Evolutionary conservation across 2,797 vertebrate species (phyloP), one percentile per base, ranked within the genome.

Genomic region (Falco rusticolus): DNA sequence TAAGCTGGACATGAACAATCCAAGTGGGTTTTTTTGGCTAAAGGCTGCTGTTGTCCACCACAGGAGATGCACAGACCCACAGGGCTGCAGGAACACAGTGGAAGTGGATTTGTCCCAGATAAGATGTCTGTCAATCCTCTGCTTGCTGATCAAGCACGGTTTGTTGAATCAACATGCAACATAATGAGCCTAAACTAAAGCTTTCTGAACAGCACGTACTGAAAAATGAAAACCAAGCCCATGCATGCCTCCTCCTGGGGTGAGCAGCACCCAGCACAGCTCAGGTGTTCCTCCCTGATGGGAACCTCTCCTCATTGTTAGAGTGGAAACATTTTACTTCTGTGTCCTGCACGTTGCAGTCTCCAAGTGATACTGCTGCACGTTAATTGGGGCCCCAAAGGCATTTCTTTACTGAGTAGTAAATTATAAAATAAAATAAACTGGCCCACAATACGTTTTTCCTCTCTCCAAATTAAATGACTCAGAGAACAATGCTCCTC

Each of bases 381-480:
- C 0, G 0, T n/a, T 94, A 87, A 76, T 7, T 84, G 13, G 15
- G 22, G 31, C 37, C 86, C 78, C 20, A 5, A 72, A 90, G 81
- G 78, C 57, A 94, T 84, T 96, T 78, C 72, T 82, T 87, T 90
- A 51, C 28, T 28, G 59, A 81, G 25, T 28, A 79, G 74, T 82
- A 82, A 94, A 94, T 69, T 51, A 76, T 88, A 88, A 89, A 92
- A 94, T 48, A 92, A 84, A 95, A 89, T 69, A 90, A 84, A 53
- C 68, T 92, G 57, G 37, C 68, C 31, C 37, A 61, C 68, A 61
- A 63, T 71, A 77, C 4, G 4, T 71, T 92, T 79, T 92, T 87
- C 60, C 68, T 68, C 21, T 89, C 70, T 90, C 41, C 56, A 93
- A 93, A 89, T 93, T 76, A 89, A 90, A 54, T 92, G 93, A 82